Evolutionary conservation across 2,797 vertebrate species (phyloP).

Genomic region (Hypotaenidia philippensis): DNA sequence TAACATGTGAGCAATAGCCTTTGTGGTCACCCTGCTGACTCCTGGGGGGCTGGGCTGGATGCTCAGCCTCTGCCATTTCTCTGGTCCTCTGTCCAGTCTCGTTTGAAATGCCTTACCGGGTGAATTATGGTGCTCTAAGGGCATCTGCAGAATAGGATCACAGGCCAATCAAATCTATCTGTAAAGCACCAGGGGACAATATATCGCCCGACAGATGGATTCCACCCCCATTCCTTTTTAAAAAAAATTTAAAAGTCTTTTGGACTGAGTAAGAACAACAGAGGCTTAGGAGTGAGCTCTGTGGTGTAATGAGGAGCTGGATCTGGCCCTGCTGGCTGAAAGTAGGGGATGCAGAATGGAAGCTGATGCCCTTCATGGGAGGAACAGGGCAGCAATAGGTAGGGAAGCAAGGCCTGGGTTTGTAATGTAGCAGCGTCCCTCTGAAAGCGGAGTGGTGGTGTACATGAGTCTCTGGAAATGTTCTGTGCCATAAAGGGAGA

Average conservation of each 20-base stretch:
- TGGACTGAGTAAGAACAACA: not conserved
- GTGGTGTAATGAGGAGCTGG: not conserved
- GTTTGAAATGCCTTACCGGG: constrained; percentile 12
- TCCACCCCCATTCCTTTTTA: not conserved
- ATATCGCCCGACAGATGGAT: not conserved
- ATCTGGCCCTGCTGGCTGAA: not conserved
- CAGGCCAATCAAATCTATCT: constrained; percentile 59
- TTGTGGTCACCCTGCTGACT: not conserved
- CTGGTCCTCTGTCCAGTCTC: not conserved
- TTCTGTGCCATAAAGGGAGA: not conserved
- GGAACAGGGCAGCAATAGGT: not conserved
- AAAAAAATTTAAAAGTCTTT: not conserved
- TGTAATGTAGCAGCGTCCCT: not conserved
- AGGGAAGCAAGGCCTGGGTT: not conserved
- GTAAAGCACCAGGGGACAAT: not conserved
- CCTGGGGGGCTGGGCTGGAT: fast-evolving
- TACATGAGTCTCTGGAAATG: not conserved
- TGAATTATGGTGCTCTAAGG: constrained; percentile 38
- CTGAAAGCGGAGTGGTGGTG: not conserved
- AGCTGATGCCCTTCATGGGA: fast-evolving
- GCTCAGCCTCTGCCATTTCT: not conserved
- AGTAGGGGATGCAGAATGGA: not conserved
- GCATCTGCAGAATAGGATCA: constrained; percentile 60
- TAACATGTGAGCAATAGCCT: not conserved
- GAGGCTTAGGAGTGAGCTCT: not conserved